phyloP scores from a whole-genome alignment of 2,797 vertebrate genomes.

The Brachymystax lenok region DNA sequence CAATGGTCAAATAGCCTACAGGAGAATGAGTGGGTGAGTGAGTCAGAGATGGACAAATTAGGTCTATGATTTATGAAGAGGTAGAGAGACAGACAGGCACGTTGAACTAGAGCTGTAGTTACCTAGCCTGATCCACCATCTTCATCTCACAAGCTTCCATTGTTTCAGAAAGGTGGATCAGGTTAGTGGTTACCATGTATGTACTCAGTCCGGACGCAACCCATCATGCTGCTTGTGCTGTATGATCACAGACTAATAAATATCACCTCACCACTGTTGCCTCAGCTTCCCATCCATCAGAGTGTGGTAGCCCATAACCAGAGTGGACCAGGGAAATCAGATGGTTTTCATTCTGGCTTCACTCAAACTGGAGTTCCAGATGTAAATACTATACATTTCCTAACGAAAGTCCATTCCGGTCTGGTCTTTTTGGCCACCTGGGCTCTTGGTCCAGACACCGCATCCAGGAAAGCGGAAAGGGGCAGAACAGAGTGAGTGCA shows the following conservation, averaged over 20 bases:
- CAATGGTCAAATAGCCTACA: too few relatives aligned
- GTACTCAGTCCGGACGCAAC: background rate
- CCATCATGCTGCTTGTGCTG: background rate
- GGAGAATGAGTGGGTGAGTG: too few relatives aligned
- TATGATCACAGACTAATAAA: background rate
- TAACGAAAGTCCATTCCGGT: slow-evolving; percentile 1
- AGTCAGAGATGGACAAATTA: too few relatives aligned
- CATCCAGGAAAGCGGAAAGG: slow-evolving; percentile 29
- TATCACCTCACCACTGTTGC: background rate
- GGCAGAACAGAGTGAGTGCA: slow-evolving; percentile 42
- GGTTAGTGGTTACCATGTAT: too few relatives aligned
- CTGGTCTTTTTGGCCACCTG: slow-evolving; percentile 25
- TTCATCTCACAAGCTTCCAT: too few relatives aligned
- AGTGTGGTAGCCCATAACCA: background rate
- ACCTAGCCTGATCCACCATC: too few relatives aligned
- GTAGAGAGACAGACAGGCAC: too few relatives aligned
- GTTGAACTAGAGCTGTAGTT: background rate
- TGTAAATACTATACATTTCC: slow-evolving; percentile 30
- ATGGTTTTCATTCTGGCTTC: slow-evolving; percentile 40
- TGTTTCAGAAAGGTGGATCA: too few relatives aligned
- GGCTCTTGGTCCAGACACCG: slow-evolving; percentile 12
- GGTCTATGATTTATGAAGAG: background rate
- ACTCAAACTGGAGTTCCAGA: slow-evolving; percentile 37
- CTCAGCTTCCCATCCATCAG: slow-evolving; percentile 10
- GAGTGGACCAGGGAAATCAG: slow-evolving; percentile 19